Evolutionary conservation across 2,888 invertebrate genomes (phyloP).

Genomic region (Rhagophthalmus giganteus): DNA sequence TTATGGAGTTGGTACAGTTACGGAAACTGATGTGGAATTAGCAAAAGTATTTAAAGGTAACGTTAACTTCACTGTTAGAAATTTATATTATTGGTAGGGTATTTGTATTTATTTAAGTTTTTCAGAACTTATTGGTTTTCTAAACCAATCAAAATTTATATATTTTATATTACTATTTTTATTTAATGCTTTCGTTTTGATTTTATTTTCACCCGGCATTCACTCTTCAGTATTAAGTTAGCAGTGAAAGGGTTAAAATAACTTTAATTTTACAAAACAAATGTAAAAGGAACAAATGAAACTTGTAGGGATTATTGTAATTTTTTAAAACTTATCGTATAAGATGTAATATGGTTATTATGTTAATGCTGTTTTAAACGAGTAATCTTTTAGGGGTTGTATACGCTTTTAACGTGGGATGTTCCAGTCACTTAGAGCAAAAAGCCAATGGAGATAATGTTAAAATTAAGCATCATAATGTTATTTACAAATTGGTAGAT

Average conservation of each 20-base stretch:
- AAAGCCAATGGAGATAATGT: slow-evolving; percentile 62
- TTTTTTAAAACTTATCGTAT: too few relatives aligned
- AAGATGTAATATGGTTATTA: not conserved
- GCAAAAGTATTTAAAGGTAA: slow-evolving; percentile 70
- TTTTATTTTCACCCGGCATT: too few relatives aligned
- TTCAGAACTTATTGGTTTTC: too few relatives aligned
- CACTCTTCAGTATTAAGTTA: not conserved
- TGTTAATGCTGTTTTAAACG: not conserved
- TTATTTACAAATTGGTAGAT: slow-evolving; percentile 93
- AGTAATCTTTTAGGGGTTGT: slow-evolving; percentile 60
- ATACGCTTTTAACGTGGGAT: slow-evolving; percentile 85
- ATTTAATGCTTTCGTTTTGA: not conserved
- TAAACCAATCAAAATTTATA: too few relatives aligned
- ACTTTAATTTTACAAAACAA: not conserved
- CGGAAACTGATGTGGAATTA: slow-evolving; percentile 80
- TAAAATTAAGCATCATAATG: slow-evolving; percentile 72
- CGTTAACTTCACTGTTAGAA: not conserved
- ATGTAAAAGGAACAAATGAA: not conserved
- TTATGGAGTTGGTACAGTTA: slow-evolving; percentile 87
- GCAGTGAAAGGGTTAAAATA: not conserved
- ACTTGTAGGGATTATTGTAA: too few relatives aligned
- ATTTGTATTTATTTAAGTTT: too few relatives aligned
- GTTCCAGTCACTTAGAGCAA: slow-evolving; percentile 56
- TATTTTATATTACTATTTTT: too few relatives aligned
- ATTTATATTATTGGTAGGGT: too few relatives aligned